These are phyloP conservation scores for Epizoanthus scotinus DNA, from an alignment of 92 coral and sea anemone species.

Conservation along the genomic window DNA sequence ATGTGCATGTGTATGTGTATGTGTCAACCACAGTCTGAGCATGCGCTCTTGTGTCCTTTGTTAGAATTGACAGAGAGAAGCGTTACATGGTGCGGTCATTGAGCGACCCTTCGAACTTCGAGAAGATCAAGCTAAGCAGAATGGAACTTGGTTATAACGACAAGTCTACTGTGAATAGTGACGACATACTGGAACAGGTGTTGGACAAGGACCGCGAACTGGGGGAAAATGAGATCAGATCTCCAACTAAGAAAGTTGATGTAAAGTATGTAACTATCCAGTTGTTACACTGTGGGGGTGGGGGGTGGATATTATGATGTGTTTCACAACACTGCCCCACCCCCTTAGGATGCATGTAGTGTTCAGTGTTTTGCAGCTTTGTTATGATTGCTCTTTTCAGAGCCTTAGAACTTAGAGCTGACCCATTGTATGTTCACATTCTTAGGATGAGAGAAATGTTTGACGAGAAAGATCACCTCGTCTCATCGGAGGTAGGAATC, in stretches of 20 bases:
- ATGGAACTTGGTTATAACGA: conserved; percentile 35
- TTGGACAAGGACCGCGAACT: neutral
- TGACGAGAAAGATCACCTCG: conserved; percentile 20
- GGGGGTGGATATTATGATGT: too few species aligned
- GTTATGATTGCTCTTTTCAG: too few species aligned
- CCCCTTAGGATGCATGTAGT: too few species aligned
- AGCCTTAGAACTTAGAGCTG: neutral
- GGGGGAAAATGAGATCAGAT: conserved; percentile 17
- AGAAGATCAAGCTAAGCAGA: conserved; percentile 46
- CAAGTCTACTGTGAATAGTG: conserved; percentile 3
- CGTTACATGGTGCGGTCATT: conserved; percentile 57
- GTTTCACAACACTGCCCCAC: too few species aligned
- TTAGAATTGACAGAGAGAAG: conserved; percentile 44
- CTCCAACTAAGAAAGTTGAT: conserved; percentile 13
- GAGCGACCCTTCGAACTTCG: conserved; percentile 61
- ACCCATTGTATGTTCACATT: neutral
- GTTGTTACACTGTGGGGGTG: neutral
- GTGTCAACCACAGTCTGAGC: neutral
- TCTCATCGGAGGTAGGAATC: conserved; percentile 40
- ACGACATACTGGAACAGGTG: conserved; percentile 4
- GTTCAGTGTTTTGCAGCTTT: too few species aligned
- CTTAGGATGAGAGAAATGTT: conserved; percentile 65
- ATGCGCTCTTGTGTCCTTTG: neutral
- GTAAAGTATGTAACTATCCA: conserved; percentile 17
- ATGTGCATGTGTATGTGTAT: too few species aligned